Evolutionary conservation across 2,888 invertebrate genomes (phyloP), one percentile per base, ranked within the genome.

Genomic region (Halictus quadricinctus): DNA sequence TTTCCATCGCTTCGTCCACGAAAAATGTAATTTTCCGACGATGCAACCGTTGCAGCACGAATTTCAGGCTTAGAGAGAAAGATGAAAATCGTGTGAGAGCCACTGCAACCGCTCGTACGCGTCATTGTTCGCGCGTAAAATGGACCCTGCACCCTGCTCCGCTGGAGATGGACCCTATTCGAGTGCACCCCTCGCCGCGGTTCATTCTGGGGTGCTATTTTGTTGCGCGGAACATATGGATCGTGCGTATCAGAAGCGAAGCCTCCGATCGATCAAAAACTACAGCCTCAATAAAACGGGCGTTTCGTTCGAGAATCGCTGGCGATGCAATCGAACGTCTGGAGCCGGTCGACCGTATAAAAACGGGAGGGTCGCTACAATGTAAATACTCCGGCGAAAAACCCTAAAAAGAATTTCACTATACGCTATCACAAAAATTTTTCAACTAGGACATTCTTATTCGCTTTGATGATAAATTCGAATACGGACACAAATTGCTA

Each of bases 161-260:
- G 76, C 64, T 80, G 48, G 60, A 89, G 81, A 86, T 88, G 78
- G 88, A 86, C 86, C 88, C 85, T 89, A 83, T 79, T 76, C 77
- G 72, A 72, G 66, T 76, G 66, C 80, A 64, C 83, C 88, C 86
- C 81, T 81, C 60, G 72, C 69, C 48, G 58, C 69, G 29, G 36
- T 25, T 69, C 70, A 46, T 54, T 75, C 60, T 36, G 76, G 79
- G 64, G 75, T 66, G 79, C 80, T 76, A 77, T 85, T 79, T 81
- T 74, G 76, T 72, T 60, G 79, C 64, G 13, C 76, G 8, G 77
- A 48, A 48, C 79, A 79, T 77, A 77, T 77, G 85, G 80, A 76
- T 36, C 66, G 66, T 3, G 25, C 58, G 58, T 54, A 72, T 25
- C 50, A 60, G 13, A 48, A 50, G 5, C 29, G 36, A 13, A 48